Conservation (phyloP, 64 coral and sea anemone species). For the Anthopleura sola region DNA sequence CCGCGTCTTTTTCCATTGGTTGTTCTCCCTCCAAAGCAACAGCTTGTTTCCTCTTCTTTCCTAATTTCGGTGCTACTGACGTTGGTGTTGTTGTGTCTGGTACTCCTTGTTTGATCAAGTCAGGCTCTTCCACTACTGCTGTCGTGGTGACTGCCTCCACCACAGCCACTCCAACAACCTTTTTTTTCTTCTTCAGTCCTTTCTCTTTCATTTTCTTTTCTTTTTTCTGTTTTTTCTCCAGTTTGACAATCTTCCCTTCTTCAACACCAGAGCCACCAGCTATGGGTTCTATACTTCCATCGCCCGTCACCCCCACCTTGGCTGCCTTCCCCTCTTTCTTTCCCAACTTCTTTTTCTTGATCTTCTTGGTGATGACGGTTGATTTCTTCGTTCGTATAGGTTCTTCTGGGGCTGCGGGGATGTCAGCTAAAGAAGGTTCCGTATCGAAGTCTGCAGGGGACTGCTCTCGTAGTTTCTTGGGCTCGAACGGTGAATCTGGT, state of each 20-base stretch:
- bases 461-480: constrained; percentile 58
- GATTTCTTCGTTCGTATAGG: constrained; percentile 15
- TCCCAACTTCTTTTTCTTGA: constrained; percentile 81
- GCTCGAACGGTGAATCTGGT: constrained; percentile 53
- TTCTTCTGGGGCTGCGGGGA: constrained; percentile 14
- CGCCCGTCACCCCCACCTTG: constrained; percentile 29
- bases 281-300: not conserved
- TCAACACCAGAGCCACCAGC: not conserved
- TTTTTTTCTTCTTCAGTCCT: constrained; percentile 65
- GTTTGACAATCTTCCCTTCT: constrained; percentile 32
- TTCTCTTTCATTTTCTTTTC: constrained; percentile 80
- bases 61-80: constrained; percentile 16
- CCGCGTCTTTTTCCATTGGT: constrained; percentile 49
- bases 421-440: not conserved
- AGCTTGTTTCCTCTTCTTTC: constrained; percentile 45
- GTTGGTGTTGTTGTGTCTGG: not conserved
- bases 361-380: constrained; percentile 45
- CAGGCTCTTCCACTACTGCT: constrained; percentile 39
- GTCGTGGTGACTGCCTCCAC: constrained; percentile 14
- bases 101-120: constrained; percentile 20
- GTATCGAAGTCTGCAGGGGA: constrained; percentile 32
- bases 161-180: not conserved
- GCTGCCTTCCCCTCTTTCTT: constrained; percentile 64
- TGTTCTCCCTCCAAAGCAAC: constrained; percentile 40
- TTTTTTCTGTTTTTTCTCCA: constrained; percentile 82